These are phyloP conservation scores for Lerema accius DNA, from an alignment of 1,140 invertebrate genomes.

Conservation along the genomic window DNA sequence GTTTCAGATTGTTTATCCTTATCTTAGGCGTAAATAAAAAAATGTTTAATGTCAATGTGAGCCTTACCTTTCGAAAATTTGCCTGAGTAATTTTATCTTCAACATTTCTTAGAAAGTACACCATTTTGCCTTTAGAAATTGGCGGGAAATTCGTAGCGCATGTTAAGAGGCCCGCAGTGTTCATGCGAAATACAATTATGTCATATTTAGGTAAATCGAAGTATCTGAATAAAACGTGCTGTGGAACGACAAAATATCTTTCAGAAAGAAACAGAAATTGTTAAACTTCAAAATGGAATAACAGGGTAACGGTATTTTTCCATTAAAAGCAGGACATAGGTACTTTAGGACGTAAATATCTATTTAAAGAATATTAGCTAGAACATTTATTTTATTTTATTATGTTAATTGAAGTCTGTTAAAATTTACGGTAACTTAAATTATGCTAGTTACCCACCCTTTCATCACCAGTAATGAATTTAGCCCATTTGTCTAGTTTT, in stretches of 20 bases:
- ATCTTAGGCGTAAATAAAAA: too few relatives aligned
- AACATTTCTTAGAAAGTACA: constrained; percentile 66
- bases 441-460: too few relatives aligned
- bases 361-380: too few relatives aligned
- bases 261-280: too few relatives aligned
- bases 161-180: constrained; percentile 62
- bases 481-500: constrained; percentile 73
- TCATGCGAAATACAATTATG: constrained; percentile 70
- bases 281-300: too few relatives aligned
- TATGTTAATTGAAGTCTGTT: not conserved
- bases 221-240: constrained; percentile 68
- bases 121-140: constrained; percentile 67
- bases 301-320: too few relatives aligned
- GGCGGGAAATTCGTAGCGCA: constrained; percentile 62
- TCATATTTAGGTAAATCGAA: constrained; percentile 69
- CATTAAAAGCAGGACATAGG: too few relatives aligned
- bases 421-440: too few relatives aligned
- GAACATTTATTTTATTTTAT: too few relatives aligned
- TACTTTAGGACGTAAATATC: too few relatives aligned
- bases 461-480: constrained; percentile 73
- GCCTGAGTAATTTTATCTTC: constrained; percentile 59
- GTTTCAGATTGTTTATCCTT: too few relatives aligned
- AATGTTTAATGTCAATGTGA: too few relatives aligned
- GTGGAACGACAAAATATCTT: constrained; percentile 34
- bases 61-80: constrained; percentile 63